Base-by-base conservation (phyloP, 2,888 invertebrate genomes). In the Alsophila aescularia region DNA sequence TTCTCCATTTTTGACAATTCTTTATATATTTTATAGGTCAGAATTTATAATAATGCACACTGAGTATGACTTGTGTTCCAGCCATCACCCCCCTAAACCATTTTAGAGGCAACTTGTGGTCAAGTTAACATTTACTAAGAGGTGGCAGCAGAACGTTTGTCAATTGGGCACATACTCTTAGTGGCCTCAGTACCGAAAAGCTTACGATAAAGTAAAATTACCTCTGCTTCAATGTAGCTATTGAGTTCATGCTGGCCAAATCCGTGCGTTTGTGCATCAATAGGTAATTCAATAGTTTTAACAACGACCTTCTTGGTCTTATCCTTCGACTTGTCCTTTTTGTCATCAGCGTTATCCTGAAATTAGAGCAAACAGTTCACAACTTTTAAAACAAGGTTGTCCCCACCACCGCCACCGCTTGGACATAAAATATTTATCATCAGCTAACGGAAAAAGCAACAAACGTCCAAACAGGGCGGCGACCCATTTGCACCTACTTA, bases 221-320 rank as follows among this genome's bases (percentile, higher is more conserved):
- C 95, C 93, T 98, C 98, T 78, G 95, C 95, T 79, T 98, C 98
- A 62, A 95, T 90, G 51, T 94, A 95, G 39, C 90, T 87, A 75
- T 96, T 95, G 37, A 98, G 83, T 32, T 97, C 96, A 14, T 93
- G 93, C 65, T 93, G 93, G 1, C 94, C 90, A 75, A 95, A 94
- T 50, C 96, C 96, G 73, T 94, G 94, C 9, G 96, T 95, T 44
- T 93, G 87, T n/a, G 94, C 89, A 51, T 96, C 96, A 58, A 99
- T 94, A 0, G 97, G 96, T 60, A 99, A 90, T 67, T 98, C 98
- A 54, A 97, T 92, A 18, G 95, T 94, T 86, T 97, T 97, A 15
- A 96, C 93, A 4, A 94, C 84, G 57, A 95, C 93, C 83, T 98
- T 98, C 83, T 96, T 96, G 7, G 24, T 7, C 37, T 90, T 90